Base-by-base conservation (phyloP, 53 echinoderm and acorn worm genomes). In the Pentamera pediparva region DNA sequence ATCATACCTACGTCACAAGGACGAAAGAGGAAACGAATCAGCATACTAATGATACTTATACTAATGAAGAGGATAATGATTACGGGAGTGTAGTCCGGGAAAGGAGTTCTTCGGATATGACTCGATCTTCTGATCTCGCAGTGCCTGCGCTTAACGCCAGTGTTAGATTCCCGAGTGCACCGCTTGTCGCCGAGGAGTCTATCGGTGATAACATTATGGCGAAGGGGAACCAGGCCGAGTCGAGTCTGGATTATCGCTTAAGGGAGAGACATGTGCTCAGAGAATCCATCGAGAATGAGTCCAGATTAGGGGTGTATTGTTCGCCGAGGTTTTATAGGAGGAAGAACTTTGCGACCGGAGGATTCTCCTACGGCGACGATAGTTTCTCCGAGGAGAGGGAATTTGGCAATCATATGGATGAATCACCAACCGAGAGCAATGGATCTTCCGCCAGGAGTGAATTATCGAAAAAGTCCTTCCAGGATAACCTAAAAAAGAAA, bases 301-400 rank as follows among this genome's bases (percentile, higher is more conserved):
- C 86, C 4, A 52, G 92, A 37, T 60, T 92, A 9, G 89, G 92
- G 39, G 79, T 92, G 10, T 92, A 92, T 56, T 89, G 92, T 33
- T 92, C 92, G 4, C 92, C 92, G 0, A 82, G 85, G 34, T 86
- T 92, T 62, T 89, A 85, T 39, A 58, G 89, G 22, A 70, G 82
- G 19, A 51, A 54, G 34, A 72, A 54, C 36, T 72, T 35, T 32
- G 73, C 7, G 0, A 37, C 8, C 13, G 70, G 11, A 0, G 28
- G 28, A 5, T 27, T 35, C 6, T 33, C 20, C 4, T 72, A 53
- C 54, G 6, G 19, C 8, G 73, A 72, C 5, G 20, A 24, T 18
- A 29, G 28, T 13, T 21, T 19, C 2, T 20, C 20, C 1, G 6
- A 32, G 0, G 52, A 54, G 1, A 27, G 25, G 10, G 35, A 7